Percentiles rank a stretch among this genome's conserved stretches.
Conservation (phyloP, 2,113 vertebrate species). For the Eolophus roseicapilla region DNA sequence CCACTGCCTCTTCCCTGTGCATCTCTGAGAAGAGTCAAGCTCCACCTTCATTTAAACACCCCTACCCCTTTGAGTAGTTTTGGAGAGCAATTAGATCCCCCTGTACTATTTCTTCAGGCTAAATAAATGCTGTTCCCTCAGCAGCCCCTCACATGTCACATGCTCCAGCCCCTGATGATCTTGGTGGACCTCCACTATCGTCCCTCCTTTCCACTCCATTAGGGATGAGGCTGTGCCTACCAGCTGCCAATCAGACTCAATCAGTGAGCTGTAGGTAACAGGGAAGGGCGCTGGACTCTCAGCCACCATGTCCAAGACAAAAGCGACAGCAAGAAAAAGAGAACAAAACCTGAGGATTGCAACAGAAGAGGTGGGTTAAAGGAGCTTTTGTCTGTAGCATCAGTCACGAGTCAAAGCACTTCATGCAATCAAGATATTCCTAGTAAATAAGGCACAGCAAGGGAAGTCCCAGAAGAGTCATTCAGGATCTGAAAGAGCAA, state of each 20-base stretch:
- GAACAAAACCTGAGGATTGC: not conserved
- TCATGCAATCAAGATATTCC: not conserved
- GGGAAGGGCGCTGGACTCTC: not conserved
- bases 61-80: not conserved
- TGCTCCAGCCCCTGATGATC: not conserved
- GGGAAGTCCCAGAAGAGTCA: not conserved
- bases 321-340: not conserved
- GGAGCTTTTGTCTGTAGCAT: not conserved
- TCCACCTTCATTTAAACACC: not conserved
- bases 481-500: not conserved
- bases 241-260: not conserved
- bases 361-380: not conserved
- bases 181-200: not conserved
- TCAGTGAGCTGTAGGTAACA: not conserved
- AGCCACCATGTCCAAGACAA: accelerated
- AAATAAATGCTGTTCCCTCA: not conserved
- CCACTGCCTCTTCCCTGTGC: not conserved
- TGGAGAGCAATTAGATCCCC: not conserved
- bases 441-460: not conserved
- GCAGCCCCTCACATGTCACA: not conserved
- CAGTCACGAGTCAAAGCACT: not conserved
- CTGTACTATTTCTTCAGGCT: not conserved
- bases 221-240: not conserved
- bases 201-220: not conserved
- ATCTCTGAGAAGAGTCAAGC: not conserved